phyloP scores from a whole-genome alignment of 1,140 invertebrate species.

The Acromyrmex charruanus region DNA sequence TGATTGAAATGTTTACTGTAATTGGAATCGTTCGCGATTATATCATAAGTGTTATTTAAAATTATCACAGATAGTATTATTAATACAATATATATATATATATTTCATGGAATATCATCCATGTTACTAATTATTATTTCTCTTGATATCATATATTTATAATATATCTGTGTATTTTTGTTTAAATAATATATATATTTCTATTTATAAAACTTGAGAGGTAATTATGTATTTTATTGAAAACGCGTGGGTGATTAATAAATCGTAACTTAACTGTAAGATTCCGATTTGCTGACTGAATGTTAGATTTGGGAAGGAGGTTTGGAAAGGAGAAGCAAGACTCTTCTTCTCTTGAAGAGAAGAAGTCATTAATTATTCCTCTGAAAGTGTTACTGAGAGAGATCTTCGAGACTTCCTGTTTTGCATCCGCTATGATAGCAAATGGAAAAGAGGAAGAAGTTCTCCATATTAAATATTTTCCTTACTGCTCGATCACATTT shows the following conservation, averaged over 20 bases:
- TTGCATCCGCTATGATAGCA: slow-evolving; percentile 24
- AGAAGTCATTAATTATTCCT: slow-evolving; percentile 54
- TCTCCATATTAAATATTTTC: slow-evolving; percentile 54
- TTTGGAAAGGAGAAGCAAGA: neutral
- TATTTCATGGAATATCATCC: neutral
- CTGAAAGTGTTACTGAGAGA: slow-evolving; percentile 57
- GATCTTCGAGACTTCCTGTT: slow-evolving; percentile 48
- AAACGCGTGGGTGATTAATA: slow-evolving; percentile 15
- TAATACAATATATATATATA: neutral
- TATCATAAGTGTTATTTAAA: neutral
- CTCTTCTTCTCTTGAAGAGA: neutral
- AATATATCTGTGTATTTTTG: no score
- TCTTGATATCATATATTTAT: neutral
- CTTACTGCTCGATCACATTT: slow-evolving; percentile 25
- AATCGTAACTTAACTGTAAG: slow-evolving; percentile 18
- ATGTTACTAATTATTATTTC: neutral
- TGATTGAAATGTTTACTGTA: neutral
- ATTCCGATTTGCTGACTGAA: slow-evolving; percentile 44
- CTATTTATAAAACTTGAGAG: slow-evolving; percentile 1
- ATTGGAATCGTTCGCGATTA: neutral
- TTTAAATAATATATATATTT: neutral
- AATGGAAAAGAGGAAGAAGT: slow-evolving; percentile 28
- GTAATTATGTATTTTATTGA: slow-evolving; percentile 40
- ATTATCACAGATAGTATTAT: neutral
- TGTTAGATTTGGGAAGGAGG: slow-evolving; percentile 5